Evolutionary conservation across 2,797 vertebrate genomes (phyloP), one percentile per base, ranked within the genome.

Genomic region (Xiphophorus birchmanni): DNA sequence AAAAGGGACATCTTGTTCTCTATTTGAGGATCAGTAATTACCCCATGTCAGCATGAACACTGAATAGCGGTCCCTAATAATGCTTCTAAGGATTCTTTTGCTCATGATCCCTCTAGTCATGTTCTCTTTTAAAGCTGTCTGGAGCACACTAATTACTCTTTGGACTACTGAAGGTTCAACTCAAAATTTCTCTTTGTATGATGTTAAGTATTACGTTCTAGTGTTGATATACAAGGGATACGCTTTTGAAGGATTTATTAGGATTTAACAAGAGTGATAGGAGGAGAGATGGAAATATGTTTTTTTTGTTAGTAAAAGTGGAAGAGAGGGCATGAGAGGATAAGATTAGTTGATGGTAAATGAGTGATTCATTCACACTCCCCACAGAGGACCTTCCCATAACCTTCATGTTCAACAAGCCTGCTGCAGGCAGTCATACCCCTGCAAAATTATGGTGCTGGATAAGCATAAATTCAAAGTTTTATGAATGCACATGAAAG

Each of bases 321-420:
- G 9, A 29, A 76, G 76, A 42, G 48, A n/a, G 35, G 26, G 26
- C 72, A 44, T n/a, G 21, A 63, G 80, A 47, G 40, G 37, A 37
- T 71, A 54, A 80, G 63, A 37, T n/a, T 50, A 77, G 79, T 73
- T 87, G 69, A 78, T 56, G 48, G 73, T 73, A 82, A 75, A 45
- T 26, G 11, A 77, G 42, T 81, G 84, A 87, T 86, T 78, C 73
- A 75, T 83, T 80, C 80, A 76, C 77, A 21, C 29, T 73, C 50
- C 26, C 56, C 72, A 69, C 17, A 2, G 85, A 91, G 87, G 90
- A 84, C 90, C 52, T 88, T 88, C 56, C 69, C 50, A 26, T 90
- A 91, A 93, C 91, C 91, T 93, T 92, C 80, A 81, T 60, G 75
- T 78, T 45, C 81, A 84, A 73, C n/a, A 73, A 80, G 78, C 67